phyloP scores from a whole-genome alignment of 2,797 vertebrate genomes.

The Hemibagrus guttatus region DNA sequence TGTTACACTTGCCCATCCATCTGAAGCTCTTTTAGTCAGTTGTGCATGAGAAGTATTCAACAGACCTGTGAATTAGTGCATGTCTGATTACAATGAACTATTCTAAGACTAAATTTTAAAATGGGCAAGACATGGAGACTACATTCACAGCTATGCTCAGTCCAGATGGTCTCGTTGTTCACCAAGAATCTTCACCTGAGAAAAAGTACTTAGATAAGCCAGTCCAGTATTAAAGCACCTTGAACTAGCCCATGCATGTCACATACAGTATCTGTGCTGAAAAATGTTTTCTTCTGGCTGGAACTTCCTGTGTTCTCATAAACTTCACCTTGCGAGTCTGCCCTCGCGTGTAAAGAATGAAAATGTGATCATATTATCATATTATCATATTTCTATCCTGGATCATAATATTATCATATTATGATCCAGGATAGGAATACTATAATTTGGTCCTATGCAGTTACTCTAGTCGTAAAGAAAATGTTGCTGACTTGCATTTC shows the following conservation, averaged over 20 bases:
- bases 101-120: neutral
- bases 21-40: neutral
- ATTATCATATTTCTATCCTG: no score
- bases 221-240: neutral
- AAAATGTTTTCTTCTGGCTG: neutral
- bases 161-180: neutral
- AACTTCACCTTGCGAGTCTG: neutral
- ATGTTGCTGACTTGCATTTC: constrained; percentile 4
- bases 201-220: neutral
- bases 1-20: neutral
- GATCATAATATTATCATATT: no score
- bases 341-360: neutral
- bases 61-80: neutral
- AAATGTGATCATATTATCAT: no score
- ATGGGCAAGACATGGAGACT: neutral
- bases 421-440: neutral
- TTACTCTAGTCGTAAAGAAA: neutral
- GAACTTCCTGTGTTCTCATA: constrained; percentile 18
- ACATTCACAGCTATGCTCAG: neutral
- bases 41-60: neutral
- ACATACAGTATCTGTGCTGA: neutral
- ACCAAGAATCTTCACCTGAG: neutral
- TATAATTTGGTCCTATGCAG: neutral
- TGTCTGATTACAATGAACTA: neutral
- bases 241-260: neutral